Conservation (phyloP, 1,140 invertebrate species). For the Tetragnatha versicolor region DNA sequence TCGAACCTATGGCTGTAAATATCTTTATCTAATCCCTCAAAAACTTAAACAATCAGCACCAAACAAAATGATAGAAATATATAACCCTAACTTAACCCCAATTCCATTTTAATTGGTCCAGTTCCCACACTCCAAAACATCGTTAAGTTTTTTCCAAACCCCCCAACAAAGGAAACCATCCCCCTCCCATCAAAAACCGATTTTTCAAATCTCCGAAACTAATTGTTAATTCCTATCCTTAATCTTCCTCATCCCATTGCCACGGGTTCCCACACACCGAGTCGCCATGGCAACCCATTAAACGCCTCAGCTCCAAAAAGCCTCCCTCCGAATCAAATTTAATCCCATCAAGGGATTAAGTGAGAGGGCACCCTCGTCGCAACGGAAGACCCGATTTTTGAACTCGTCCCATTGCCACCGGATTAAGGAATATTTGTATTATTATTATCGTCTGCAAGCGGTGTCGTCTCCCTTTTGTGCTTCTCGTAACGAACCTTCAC, state of each 20-base stretch:
- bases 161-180: neutral
- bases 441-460: too few species aligned
- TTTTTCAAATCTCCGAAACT: conserved; percentile 25
- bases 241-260: conserved; percentile 35
- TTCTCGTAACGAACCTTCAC: too few species aligned
- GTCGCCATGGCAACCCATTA: conserved; percentile 17
- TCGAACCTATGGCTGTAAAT: too few species aligned
- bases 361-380: too few species aligned
- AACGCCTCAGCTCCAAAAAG: conserved; percentile 12
- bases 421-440: too few species aligned
- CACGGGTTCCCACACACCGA: neutral
- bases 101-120: neutral
- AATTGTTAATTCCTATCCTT: conserved; percentile 45
- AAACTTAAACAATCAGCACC: too few species aligned
- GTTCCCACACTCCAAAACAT: neutral
- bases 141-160: neutral
- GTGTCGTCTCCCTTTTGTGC: too few species aligned
- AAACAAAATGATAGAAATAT: too few species aligned
- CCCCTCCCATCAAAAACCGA: neutral
- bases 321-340: conserved; percentile 17
- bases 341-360: conserved; percentile 49
- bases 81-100: too few species aligned
- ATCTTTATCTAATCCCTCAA: too few species aligned
- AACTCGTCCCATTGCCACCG: too few species aligned
- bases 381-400: too few species aligned